These are phyloP conservation scores for Oreochromis mossambicus DNA, from an alignment of 2,797 vertebrate species.

Conservation along the genomic window DNA sequence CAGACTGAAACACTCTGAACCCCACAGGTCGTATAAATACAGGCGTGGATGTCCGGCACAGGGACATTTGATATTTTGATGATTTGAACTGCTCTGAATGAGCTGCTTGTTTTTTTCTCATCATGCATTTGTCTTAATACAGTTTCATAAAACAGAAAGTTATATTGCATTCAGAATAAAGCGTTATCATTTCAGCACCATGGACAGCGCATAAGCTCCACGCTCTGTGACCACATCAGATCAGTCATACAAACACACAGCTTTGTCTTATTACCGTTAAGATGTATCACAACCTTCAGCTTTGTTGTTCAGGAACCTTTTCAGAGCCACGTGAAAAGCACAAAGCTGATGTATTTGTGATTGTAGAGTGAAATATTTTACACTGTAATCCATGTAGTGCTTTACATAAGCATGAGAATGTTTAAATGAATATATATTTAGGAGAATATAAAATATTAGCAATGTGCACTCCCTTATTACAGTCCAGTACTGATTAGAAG, in stretches of 20 bases:
- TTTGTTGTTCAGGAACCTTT: background rate
- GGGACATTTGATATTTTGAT: background rate
- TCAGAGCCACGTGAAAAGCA: background rate
- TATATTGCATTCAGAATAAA: background rate
- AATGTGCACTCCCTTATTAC: background rate
- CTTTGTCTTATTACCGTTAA: background rate
- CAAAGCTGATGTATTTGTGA: background rate
- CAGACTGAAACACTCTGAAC: background rate
- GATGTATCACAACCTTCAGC: background rate
- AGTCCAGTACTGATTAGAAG: background rate
- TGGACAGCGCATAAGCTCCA: background rate
- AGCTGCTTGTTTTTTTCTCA: background rate
- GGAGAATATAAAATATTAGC: fast-evolving
- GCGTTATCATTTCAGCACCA: fast-evolving
- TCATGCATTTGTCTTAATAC: background rate
- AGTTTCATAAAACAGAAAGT: background rate
- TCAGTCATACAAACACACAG: background rate
- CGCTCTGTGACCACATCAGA: background rate
- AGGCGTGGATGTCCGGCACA: background rate
- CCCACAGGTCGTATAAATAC: fast-evolving
- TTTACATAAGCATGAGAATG: background rate
- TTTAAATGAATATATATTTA: background rate
- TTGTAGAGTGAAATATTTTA: background rate
- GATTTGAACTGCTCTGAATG: background rate
- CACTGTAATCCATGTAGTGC: background rate